Conservation (phyloP, 2,113 vertebrate genomes). For the Centropus unirufus region DNA sequence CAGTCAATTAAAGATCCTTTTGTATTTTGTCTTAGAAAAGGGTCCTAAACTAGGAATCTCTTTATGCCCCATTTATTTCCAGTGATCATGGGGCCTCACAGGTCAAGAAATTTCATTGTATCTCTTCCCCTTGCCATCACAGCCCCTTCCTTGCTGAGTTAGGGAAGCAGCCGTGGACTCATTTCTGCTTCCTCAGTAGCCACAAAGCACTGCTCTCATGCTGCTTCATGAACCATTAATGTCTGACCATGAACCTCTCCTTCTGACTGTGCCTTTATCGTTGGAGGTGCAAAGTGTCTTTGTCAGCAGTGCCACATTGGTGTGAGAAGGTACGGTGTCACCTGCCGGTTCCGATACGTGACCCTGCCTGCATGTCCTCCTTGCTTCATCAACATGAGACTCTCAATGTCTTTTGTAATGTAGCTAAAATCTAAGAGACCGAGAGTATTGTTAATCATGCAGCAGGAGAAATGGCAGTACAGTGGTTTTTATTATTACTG, state of each 20-base stretch:
- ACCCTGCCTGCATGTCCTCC: not conserved
- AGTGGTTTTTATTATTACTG: not conserved
- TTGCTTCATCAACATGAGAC: fast-evolving
- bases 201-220: fast-evolving
- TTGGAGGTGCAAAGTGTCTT: fast-evolving
- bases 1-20: not conserved
- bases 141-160: fast-evolving
- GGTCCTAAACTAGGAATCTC: not conserved
- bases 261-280: fast-evolving
- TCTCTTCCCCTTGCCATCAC: no score
- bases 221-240: no score
- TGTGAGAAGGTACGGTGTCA: fast-evolving
- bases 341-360: fast-evolving
- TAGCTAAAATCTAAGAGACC: not conserved
- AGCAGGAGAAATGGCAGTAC: not conserved
- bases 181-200: fast-evolving
- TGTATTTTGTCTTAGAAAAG: not conserved
- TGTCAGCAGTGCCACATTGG: fast-evolving
- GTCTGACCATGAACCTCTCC: fast-evolving
- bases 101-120: fast-evolving
- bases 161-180: not conserved
- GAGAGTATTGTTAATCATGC: fast-evolving
- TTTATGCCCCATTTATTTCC: not conserved
- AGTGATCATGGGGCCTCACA: not conserved
- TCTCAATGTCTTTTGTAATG: fast-evolving